Conservation (phyloP, 2,797 vertebrate genomes). For the Hydrophis major region DNA sequence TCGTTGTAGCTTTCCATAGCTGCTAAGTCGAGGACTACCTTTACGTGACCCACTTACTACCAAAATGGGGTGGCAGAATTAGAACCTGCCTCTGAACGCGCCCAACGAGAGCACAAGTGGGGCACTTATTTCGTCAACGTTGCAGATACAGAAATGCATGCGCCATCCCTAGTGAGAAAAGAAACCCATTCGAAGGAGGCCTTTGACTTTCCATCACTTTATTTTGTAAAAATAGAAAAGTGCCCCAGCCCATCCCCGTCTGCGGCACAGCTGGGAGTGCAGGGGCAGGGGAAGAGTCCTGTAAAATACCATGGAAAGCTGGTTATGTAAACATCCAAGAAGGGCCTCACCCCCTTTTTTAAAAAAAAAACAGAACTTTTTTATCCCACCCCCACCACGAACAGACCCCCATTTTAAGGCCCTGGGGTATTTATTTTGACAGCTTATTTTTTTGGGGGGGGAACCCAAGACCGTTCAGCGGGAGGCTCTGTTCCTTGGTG, state of each 20-base stretch:
- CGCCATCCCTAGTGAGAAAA: neutral
- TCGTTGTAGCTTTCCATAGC: neutral
- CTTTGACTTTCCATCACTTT: conserved; percentile 66
- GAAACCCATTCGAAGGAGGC: neutral
- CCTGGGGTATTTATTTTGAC: conserved; percentile 57
- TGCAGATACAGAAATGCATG: neutral
- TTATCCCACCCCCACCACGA: conserved; percentile 59
- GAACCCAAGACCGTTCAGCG: conserved; percentile 19
- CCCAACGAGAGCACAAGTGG: neutral
- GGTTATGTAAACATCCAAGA: conserved; percentile 66
- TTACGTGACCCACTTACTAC: neutral
- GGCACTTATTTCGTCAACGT: neutral
- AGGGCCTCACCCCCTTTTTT: conserved; percentile 49
- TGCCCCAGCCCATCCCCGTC: conserved; percentile 47
- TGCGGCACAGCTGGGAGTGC: conserved; percentile 53
- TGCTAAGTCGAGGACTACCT: neutral
- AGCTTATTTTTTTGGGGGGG: conserved; percentile 53
- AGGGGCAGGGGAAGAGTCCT: conserved; percentile 32
- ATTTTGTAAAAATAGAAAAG: conserved; percentile 76
- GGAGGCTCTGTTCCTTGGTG: neutral
- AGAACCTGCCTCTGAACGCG: neutral
- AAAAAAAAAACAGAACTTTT: neutral
- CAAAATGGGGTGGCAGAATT: neutral
- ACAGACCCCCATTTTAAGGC: conserved; percentile 50
- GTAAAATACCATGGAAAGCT: conserved; percentile 36